Evolutionary conservation across 2,888 invertebrate species (phyloP).

Genomic region (Heterodera filipjevi): DNA sequence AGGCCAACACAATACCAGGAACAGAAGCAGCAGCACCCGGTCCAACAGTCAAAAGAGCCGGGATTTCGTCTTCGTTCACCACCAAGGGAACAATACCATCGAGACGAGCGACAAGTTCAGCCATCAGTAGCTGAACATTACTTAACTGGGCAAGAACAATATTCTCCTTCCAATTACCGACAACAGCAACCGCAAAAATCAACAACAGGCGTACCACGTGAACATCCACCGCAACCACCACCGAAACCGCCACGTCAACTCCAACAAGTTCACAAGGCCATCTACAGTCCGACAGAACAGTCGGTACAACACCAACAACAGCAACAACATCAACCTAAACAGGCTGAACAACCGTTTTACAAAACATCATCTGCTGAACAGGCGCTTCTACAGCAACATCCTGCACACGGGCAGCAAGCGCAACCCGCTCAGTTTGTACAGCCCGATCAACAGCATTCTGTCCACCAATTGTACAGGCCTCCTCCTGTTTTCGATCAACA

Average conservation of each 20-base stretch:
- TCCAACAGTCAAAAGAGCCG: background rate
- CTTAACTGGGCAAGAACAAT: constrained; percentile 19
- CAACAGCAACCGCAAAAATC: constrained; percentile 19
- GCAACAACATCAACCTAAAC: too few relatives aligned
- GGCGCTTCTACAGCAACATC: background rate
- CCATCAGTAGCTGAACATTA: constrained; percentile 23
- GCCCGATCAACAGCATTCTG: background rate
- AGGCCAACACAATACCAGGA: constrained; percentile 31
- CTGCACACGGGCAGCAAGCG: background rate
- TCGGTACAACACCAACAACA: constrained; percentile 35
- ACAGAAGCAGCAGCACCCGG: constrained; percentile 28
- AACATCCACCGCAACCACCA: constrained; percentile 25
- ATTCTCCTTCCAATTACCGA: constrained; percentile 21
- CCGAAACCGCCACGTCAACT: constrained; percentile 30
- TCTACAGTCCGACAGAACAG: constrained; percentile 29
- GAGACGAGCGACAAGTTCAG: constrained; percentile 14
- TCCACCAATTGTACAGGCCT: background rate
- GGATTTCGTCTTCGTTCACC: constrained; percentile 19
- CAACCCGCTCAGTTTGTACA: background rate
- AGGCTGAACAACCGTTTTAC: too few relatives aligned
- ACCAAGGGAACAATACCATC: constrained; percentile 25
- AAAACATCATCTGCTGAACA: background rate
- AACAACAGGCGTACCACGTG: too few relatives aligned
- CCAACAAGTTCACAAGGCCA: constrained; percentile 30
- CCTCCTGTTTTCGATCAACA: too few relatives aligned